These are phyloP conservation scores for Pseudopleuronectes americanus DNA, from an alignment of 2,797 vertebrate species.

Conservation along the genomic window DNA sequence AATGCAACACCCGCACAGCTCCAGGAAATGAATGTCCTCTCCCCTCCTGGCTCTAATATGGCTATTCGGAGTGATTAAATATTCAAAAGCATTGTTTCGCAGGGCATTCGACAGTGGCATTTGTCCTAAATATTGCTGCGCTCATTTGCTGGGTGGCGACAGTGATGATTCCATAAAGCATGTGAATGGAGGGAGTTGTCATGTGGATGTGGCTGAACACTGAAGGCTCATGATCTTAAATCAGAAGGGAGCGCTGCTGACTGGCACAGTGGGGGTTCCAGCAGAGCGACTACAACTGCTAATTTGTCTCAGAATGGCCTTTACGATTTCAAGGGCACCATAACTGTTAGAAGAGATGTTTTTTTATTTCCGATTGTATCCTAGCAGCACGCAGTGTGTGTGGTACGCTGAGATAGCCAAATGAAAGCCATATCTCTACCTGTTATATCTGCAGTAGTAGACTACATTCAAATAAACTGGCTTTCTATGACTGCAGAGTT, in stretches of 20 bases:
- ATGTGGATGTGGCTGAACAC: constrained; percentile 67
- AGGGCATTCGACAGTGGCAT: constrained; percentile 57
- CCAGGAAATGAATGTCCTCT: constrained; percentile 55
- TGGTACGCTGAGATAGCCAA: constrained; percentile 42
- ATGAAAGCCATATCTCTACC: constrained; percentile 42
- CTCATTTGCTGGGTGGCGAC: constrained; percentile 72
- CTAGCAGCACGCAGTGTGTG: constrained; percentile 15
- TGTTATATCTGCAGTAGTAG: constrained; percentile 44
- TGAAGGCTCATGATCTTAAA: constrained; percentile 83
- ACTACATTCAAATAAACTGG: constrained; percentile 37
- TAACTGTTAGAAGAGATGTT: constrained; percentile 77
- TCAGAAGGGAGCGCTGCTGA: constrained; percentile 72
- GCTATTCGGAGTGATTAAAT: constrained; percentile 71
- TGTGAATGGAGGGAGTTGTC: constrained; percentile 81
- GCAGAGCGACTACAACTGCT: constrained; percentile 65
- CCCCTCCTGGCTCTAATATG: constrained; percentile 46
- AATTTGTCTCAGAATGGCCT: constrained; percentile 81
- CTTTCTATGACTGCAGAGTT: constrained; percentile 58
- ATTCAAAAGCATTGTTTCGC: constrained; percentile 75
- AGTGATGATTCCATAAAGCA: constrained; percentile 85
- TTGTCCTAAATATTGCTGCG: constrained; percentile 75
- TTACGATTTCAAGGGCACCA: constrained; percentile 77
- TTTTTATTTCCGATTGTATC: constrained; percentile 47
- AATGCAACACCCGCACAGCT: constrained; percentile 60
- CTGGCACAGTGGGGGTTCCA: constrained; percentile 69